Percentiles rank a stretch among this genome's conserved stretches.
Conservation (phyloP, 2,888 invertebrate species). For the Scaptomyza polygonia region DNA sequence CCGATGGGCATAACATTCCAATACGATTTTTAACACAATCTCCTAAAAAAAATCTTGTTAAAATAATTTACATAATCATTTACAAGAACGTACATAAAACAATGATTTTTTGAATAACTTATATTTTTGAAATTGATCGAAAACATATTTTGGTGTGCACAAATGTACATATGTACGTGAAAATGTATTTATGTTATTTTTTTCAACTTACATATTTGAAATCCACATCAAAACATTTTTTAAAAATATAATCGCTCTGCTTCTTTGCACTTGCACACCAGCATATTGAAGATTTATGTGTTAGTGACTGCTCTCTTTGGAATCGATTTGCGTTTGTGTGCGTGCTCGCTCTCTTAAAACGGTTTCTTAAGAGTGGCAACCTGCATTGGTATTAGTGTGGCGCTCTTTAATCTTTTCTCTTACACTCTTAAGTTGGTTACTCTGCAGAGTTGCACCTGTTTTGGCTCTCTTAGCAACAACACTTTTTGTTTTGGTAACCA, state of each 20-base stretch:
- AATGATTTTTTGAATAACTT: not conserved
- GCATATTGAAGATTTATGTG: conserved; percentile 33
- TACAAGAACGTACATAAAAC: not conserved
- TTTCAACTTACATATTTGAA: not conserved
- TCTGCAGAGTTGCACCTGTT: conserved; percentile 32
- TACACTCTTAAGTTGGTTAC: not conserved
- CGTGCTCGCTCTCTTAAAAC: conserved; percentile 51
- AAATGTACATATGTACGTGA: not conserved
- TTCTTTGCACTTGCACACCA: conserved; percentile 47
- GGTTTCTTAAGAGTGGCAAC: conserved; percentile 43
- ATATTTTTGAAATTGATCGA: not conserved
- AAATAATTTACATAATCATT: not conserved
- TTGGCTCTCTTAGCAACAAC: conserved; percentile 35
- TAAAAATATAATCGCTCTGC: conserved; percentile 6
- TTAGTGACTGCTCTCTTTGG: conserved; percentile 53
- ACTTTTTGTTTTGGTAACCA: conserved; percentile 34
- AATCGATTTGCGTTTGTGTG: conserved; percentile 48
- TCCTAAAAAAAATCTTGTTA: not conserved
- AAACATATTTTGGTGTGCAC: not conserved
- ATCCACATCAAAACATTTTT: not conserved
- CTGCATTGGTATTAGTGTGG: conserved; percentile 63
- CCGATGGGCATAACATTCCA: conserved; percentile 1
- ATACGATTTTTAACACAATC: conserved; percentile 5
- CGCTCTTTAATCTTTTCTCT: conserved; percentile 40
- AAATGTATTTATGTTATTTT: not conserved